phyloP scores from a whole-genome alignment of 2,113 vertebrate genomes.

The Aspiorhynchus laticeps region DNA sequence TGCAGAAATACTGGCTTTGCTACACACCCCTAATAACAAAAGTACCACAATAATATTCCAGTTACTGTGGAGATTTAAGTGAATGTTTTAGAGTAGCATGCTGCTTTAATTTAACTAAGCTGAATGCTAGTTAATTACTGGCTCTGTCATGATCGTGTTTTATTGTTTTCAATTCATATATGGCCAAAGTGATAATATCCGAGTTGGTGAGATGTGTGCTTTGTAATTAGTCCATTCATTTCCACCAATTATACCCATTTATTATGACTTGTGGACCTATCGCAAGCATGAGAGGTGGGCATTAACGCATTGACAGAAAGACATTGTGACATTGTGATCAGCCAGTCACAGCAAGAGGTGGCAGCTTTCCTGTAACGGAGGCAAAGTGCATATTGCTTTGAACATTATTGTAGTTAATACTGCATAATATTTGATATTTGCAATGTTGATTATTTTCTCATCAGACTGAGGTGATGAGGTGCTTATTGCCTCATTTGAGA shows the following conservation, averaged over 20 bases:
- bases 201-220: background rate
- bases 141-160: background rate
- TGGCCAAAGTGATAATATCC: background rate
- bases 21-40: too few species aligned
- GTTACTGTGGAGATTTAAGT: background rate
- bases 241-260: background rate
- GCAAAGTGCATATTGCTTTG: background rate
- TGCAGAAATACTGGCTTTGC: background rate
- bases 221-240: background rate
- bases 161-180: background rate
- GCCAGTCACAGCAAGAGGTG: background rate
- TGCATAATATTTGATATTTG: conserved; percentile 1
- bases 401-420: background rate
- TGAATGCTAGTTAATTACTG: background rate
- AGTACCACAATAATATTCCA: background rate
- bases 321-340: background rate
- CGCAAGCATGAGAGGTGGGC: background rate
- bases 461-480: background rate
- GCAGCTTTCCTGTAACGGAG: background rate
- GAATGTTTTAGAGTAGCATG: background rate
- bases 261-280: background rate
- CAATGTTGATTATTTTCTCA: conserved; percentile 7
- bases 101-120: background rate
- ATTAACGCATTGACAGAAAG: background rate
- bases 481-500: background rate